These are phyloP conservation scores for Amblyteles armatorius DNA, from an alignment of 2,888 invertebrate species.

Conservation along the genomic window DNA sequence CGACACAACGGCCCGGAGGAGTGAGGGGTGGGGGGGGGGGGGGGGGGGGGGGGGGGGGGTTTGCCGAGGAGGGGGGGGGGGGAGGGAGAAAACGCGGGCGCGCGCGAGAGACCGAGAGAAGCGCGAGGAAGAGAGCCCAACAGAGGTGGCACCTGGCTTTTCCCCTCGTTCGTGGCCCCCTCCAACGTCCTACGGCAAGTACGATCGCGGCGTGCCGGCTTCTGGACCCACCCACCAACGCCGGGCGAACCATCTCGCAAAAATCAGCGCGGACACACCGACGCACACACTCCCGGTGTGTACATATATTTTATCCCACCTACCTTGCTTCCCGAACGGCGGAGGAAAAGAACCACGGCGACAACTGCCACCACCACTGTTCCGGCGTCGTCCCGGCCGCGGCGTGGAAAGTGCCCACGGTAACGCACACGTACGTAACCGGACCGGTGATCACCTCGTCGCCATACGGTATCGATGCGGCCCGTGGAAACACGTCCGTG, in stretches of 20 bases:
- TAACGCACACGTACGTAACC: slow-evolving; percentile 42
- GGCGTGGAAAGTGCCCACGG: neutral
- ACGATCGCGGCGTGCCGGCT: slow-evolving; percentile 76
- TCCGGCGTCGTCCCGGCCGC: slow-evolving; percentile 9
- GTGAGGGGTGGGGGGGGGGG: neutral
- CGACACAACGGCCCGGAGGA: slow-evolving; percentile 66
- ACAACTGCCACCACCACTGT: slow-evolving; percentile 77
- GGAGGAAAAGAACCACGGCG: slow-evolving; percentile 82
- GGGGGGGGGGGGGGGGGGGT: neutral
- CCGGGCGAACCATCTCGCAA: slow-evolving; percentile 82
- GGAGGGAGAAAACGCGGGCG: slow-evolving; percentile 2
- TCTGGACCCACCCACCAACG: slow-evolving; percentile 82
- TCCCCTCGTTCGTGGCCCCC: slow-evolving; percentile 48
- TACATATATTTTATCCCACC: slow-evolving; percentile 22
- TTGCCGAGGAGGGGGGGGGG: neutral
- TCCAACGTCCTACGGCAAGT: slow-evolving; percentile 64
- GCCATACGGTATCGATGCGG: slow-evolving; percentile 21
- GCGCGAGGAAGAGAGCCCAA: slow-evolving; percentile 63
- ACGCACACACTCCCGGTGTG: neutral
- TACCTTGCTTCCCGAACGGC: slow-evolving; percentile 49
- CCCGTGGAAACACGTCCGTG: slow-evolving; percentile 9
- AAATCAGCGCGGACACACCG: slow-evolving; percentile 80
- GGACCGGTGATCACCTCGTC: slow-evolving; percentile 34
- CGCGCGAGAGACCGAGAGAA: slow-evolving; percentile 65
- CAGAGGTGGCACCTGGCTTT: slow-evolving; percentile 79